These are phyloP conservation scores for Watsonalla binaria DNA, from an alignment of 2,888 invertebrate species.

Conservation along the genomic window DNA sequence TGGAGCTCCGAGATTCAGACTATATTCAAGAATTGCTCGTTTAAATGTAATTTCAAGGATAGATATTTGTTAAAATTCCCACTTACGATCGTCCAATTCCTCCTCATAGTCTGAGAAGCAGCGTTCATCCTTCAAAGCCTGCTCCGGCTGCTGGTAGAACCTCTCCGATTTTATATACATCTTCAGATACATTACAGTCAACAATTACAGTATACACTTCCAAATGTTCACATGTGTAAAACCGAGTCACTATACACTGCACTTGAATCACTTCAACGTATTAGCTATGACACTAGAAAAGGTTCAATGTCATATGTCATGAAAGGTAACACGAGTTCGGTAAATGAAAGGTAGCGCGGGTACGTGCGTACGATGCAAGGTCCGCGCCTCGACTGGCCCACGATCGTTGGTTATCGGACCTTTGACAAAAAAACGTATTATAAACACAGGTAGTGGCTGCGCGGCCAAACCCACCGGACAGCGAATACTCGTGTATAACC, in stretches of 20 bases:
- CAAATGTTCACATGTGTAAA: not conserved
- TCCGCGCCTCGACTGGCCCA: constrained; percentile 59
- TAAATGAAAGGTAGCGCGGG: constrained; percentile 9
- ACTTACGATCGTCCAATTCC: constrained; percentile 65
- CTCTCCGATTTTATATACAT: constrained; percentile 72
- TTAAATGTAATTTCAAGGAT: not conserved
- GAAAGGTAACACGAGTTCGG: constrained; percentile 5
- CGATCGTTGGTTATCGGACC: constrained; percentile 52
- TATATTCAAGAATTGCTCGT: no score
- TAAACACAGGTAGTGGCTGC: constrained; percentile 35
- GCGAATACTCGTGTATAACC: not conserved
- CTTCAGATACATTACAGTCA: constrained; percentile 62
- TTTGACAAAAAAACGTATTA: constrained; percentile 54
- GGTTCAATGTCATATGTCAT: not conserved
- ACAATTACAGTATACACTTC: constrained; percentile 3
- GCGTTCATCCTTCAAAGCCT: constrained; percentile 55
- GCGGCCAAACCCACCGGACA: not conserved
- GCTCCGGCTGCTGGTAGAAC: constrained; percentile 64
- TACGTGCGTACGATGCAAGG: constrained; percentile 55
- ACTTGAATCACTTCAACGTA: not conserved
- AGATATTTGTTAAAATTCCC: not conserved
- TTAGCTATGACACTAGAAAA: not conserved
- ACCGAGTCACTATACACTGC: not conserved
- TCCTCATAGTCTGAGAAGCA: constrained; percentile 68
- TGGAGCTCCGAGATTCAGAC: no score